These are phyloP conservation scores for Hippopotamyrus pictus DNA, from an alignment of 2,797 vertebrate species.

Conservation along the genomic window DNA sequence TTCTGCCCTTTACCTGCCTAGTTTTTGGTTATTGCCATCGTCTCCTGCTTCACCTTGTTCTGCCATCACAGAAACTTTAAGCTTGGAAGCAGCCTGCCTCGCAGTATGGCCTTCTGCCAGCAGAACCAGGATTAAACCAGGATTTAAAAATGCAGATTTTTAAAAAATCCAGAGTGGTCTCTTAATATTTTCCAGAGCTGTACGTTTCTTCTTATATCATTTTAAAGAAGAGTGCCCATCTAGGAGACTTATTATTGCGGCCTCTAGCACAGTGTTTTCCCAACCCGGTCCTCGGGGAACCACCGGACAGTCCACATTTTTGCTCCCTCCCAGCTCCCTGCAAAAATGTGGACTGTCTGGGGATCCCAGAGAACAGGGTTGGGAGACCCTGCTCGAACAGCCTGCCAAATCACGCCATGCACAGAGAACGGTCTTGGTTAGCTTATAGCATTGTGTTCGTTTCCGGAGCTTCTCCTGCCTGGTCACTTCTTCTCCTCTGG, in stretches of 20 bases:
- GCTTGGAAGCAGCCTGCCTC: not conserved
- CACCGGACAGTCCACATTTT: not conserved
- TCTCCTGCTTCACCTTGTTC: not conserved
- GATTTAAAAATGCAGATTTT: not conserved
- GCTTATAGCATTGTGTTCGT: not conserved
- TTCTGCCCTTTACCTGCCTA: not conserved
- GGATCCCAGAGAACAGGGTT: not conserved
- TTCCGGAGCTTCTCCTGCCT: not conserved
- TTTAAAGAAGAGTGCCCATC: not conserved
- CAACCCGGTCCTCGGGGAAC: not conserved
- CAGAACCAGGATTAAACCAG: not conserved
- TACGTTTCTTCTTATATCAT: not conserved
- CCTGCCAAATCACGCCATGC: not conserved
- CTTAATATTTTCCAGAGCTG: not conserved
- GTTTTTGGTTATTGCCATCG: not conserved
- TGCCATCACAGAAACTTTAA: not conserved
- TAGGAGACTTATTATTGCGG: not conserved
- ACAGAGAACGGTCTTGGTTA: constrained; percentile 20
- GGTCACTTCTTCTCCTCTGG: not conserved
- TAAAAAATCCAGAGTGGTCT: not conserved
- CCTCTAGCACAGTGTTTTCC: not conserved
- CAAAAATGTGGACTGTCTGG: not conserved
- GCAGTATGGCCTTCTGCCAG: not conserved
- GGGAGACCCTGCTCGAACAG: not conserved
- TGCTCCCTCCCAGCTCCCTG: not conserved